Conservation (phyloP, 2,888 invertebrate species). For the Melipona beecheii region DNA sequence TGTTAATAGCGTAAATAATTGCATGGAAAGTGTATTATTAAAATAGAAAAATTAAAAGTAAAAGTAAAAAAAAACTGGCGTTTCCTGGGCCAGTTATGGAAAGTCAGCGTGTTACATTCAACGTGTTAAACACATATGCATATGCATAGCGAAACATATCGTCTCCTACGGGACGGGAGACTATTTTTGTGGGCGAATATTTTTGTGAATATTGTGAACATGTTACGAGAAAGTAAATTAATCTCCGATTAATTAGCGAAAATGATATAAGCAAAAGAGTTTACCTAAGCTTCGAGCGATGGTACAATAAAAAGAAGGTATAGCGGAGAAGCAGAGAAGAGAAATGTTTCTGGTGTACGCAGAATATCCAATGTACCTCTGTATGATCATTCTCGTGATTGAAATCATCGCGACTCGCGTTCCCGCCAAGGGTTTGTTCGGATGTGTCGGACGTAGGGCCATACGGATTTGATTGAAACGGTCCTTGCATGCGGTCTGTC, state of each 20-base stretch:
- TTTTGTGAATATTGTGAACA: background rate
- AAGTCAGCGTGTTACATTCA: too few species aligned
- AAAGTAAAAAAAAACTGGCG: too few species aligned
- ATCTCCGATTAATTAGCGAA: too few species aligned
- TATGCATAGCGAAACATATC: too few species aligned
- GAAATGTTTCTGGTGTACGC: background rate
- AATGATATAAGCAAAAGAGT: too few species aligned
- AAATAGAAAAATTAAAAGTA: too few species aligned
- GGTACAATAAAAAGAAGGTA: background rate
- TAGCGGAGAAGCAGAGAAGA: too few species aligned
- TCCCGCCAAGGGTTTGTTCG: constrained; percentile 25
- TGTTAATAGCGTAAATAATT: background rate
- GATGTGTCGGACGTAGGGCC: constrained; percentile 33
- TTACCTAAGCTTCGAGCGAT: background rate
- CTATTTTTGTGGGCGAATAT: background rate
- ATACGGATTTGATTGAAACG: constrained; percentile 35
- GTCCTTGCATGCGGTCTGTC: constrained; percentile 20
- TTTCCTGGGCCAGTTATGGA: too few species aligned
- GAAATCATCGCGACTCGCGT: constrained; percentile 31
- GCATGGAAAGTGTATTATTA: too few species aligned
- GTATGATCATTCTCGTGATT: constrained; percentile 67
- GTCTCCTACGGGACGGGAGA: background rate
- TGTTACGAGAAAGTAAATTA: too few species aligned
- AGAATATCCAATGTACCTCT: constrained; percentile 42
- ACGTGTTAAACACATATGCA: too few species aligned